Conservation (phyloP, 2,797 vertebrate species). For the Sebastes wilsoni region DNA sequence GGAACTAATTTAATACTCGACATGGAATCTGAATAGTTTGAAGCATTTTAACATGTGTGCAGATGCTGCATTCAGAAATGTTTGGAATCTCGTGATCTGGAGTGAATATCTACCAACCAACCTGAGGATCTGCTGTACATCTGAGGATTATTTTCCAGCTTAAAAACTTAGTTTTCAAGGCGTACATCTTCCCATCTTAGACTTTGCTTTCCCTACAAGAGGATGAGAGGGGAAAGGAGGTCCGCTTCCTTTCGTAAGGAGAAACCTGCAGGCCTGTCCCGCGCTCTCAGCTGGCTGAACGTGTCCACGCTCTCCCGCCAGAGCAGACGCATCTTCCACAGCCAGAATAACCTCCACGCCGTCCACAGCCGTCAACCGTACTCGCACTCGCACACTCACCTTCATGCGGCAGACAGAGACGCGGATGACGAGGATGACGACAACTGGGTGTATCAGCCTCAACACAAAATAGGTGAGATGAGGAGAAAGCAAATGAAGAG, state of each 20-base stretch:
- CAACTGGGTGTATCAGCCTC: constrained; percentile 89
- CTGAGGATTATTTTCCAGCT: constrained; percentile 12
- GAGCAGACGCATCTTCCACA: constrained; percentile 92
- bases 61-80: neutral
- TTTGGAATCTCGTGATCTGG: constrained; percentile 26
- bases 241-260: constrained; percentile 86
- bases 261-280: constrained; percentile 86
- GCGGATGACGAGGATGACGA: constrained; percentile 84
- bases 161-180: neutral
- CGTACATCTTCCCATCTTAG: neutral
- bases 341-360: constrained; percentile 88
- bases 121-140: constrained; percentile 5
- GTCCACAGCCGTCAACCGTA: constrained; percentile 62
- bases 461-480: constrained; percentile 90
- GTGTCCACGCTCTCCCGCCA: constrained; percentile 91
- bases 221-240: constrained; percentile 91
- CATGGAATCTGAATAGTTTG: constrained; percentile 16
- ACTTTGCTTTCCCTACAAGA: constrained; percentile 23
- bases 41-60: constrained; percentile 9
- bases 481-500: neutral
- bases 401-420: constrained; percentile 61
- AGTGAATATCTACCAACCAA: neutral
- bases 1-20: constrained; percentile 30
- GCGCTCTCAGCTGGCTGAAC: constrained; percentile 94
- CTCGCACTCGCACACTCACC: constrained; percentile 67